Conservation (phyloP, 2,797 vertebrate species). For the Danio jaintianensis region DNA sequence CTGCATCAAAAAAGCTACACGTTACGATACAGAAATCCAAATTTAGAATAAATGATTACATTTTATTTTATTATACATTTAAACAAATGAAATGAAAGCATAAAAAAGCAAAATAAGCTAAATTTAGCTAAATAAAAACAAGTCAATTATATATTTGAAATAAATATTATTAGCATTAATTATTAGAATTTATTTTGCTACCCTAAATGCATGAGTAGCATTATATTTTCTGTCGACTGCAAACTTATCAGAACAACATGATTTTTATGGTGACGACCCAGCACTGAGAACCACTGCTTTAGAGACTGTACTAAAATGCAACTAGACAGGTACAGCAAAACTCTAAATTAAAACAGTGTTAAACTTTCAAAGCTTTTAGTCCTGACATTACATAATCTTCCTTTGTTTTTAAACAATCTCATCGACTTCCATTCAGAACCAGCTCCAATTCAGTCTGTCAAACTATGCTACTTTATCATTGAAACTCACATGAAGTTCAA, state of each 20-base stretch:
- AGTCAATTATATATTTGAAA: too few relatives aligned
- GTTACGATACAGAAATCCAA: conserved; percentile 1
- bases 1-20: conserved; percentile 31
- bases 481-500: conserved; percentile 8
- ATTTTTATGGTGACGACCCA: not conserved
- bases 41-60: not conserved
- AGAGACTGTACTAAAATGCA: not conserved
- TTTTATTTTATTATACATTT: too few relatives aligned
- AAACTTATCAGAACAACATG: not conserved
- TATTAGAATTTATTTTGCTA: too few relatives aligned
- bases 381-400: not conserved
- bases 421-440: not conserved
- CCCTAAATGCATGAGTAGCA: too few relatives aligned
- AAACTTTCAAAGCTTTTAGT: not conserved
- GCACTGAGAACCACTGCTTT: not conserved
- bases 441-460: not conserved
- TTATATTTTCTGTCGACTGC: not conserved
- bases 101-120: too few relatives aligned
- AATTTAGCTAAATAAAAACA: too few relatives aligned
- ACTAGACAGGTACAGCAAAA: not conserved
- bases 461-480: not conserved
- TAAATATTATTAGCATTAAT: too few relatives aligned
- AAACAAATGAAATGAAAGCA: too few relatives aligned
- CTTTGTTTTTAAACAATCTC: not conserved
- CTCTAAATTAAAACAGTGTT: not conserved